Evolutionary conservation across 2,888 invertebrate species (phyloP).

Genomic region (Trachelus stipa): DNA sequence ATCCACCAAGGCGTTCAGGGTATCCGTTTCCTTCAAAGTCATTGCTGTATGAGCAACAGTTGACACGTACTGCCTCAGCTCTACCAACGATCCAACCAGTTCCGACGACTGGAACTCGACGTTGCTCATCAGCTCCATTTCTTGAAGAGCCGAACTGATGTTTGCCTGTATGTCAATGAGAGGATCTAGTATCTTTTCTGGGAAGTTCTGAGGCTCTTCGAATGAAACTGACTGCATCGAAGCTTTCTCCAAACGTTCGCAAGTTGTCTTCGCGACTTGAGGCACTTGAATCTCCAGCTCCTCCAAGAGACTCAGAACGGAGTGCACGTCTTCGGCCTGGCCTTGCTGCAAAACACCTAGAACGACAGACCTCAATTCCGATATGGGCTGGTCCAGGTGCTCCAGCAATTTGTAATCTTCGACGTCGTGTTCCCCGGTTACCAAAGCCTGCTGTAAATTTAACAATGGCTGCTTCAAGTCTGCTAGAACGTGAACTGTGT

Average conservation of each 20-base stretch:
- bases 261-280: conserved; percentile 9
- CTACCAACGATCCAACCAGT: conserved; percentile 44
- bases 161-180: conserved; percentile 56
- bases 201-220: conserved; percentile 41
- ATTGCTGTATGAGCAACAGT: conserved; percentile 55
- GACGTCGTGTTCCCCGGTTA: neutral
- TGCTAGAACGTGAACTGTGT: conserved; percentile 11
- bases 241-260: conserved; percentile 8
- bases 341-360: conserved; percentile 9
- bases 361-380: conserved; percentile 14
- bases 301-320: conserved; percentile 13
- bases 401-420: conserved; percentile 14
- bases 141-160: conserved; percentile 49
- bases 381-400: conserved; percentile 13
- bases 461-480: conserved; percentile 17
- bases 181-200: conserved; percentile 55
- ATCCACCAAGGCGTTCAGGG: conserved; percentile 49
- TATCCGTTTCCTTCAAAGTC: conserved; percentile 50
- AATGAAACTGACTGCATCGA: conserved; percentile 22
- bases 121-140: conserved; percentile 41
- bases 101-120: conserved; percentile 42
- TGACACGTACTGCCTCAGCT: conserved; percentile 54
- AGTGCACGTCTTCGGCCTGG: conserved; percentile 15
- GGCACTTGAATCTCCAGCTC: conserved; percentile 16
- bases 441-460: conserved; percentile 16